Conservation (phyloP, 2,888 invertebrate species). For the Lycia hirtaria region DNA sequence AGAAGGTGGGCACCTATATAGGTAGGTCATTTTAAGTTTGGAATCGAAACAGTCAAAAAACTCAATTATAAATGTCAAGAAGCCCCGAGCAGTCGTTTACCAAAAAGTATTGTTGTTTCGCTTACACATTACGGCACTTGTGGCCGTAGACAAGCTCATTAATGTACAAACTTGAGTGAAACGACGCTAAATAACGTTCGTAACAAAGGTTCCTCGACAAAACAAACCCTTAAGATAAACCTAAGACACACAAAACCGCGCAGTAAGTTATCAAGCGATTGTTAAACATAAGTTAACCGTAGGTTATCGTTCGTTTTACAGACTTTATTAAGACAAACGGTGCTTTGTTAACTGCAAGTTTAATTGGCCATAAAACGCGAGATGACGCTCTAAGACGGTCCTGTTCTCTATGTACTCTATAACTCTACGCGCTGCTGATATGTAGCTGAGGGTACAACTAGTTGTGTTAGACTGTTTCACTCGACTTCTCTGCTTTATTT, state of each 20-base stretch:
- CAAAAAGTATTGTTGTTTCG: not conserved
- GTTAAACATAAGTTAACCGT: slow-evolving; percentile 51
- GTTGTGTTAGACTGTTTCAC: not conserved
- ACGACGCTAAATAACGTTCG: slow-evolving; percentile 5
- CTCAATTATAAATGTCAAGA: not conserved
- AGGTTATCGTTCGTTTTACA: slow-evolving; percentile 58
- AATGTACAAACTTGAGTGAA: slow-evolving; percentile 19
- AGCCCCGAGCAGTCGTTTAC: not conserved
- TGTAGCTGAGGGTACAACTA: not conserved
- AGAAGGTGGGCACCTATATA: too few species aligned
- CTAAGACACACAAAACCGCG: slow-evolving; percentile 34
- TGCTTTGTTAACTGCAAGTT: slow-evolving; percentile 60
- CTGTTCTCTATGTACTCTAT: slow-evolving; percentile 30
- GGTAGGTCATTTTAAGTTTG: too few species aligned
- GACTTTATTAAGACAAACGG: slow-evolving; percentile 71
- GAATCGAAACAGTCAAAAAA: too few species aligned
- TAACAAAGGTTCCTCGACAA: slow-evolving; percentile 31
- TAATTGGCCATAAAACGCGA: slow-evolving; percentile 71
- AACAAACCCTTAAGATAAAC: slow-evolving; percentile 37
- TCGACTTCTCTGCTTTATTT: not conserved
- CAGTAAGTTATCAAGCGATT: slow-evolving; percentile 36
- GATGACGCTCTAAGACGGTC: slow-evolving; percentile 50
- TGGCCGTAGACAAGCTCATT: not conserved
- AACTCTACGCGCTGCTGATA: not conserved
- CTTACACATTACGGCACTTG: not conserved